phyloP scores from a whole-genome alignment of 2,113 vertebrate genomes.

The Hyperoodon ampullatus region DNA sequence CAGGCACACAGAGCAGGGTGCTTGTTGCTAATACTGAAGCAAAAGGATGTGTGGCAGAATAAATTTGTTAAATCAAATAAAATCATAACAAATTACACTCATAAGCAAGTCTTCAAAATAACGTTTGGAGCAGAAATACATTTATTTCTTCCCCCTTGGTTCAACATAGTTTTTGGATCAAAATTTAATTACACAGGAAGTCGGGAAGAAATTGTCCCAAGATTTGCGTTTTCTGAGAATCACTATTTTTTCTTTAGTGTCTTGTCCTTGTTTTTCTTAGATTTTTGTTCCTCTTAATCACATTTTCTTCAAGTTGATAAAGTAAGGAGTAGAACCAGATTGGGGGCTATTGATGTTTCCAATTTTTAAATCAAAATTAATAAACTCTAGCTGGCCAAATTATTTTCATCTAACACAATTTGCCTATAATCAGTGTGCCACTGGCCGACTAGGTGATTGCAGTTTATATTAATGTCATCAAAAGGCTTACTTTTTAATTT shows the following conservation, averaged over 20 bases:
- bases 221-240: conserved; percentile 41
- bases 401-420: conserved; percentile 29
- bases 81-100: neutral
- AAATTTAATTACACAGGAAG: conserved; percentile 30
- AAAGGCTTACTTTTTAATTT: neutral
- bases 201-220: neutral
- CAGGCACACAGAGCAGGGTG: neutral
- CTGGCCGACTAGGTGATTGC: neutral
- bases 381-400: conserved; percentile 19
- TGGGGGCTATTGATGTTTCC: neutral
- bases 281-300: conserved; percentile 37
- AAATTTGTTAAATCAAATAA: conserved; percentile 22
- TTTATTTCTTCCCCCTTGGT: neutral
- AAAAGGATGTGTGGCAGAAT: neutral
- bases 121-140: neutral
- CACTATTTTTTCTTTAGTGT: neutral
- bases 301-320: conserved; percentile 40
- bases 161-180: neutral
- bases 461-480: neutral
- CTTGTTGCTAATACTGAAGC: neutral
- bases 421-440: neutral
- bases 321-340: conserved; percentile 22
- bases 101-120: conserved; percentile 21
- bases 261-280: neutral
- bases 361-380: conserved; percentile 56